Evolutionary conservation across 2,113 vertebrate species (phyloP), one percentile per base, ranked within the genome.

Genomic region (Gopherus flavomarginatus): DNA sequence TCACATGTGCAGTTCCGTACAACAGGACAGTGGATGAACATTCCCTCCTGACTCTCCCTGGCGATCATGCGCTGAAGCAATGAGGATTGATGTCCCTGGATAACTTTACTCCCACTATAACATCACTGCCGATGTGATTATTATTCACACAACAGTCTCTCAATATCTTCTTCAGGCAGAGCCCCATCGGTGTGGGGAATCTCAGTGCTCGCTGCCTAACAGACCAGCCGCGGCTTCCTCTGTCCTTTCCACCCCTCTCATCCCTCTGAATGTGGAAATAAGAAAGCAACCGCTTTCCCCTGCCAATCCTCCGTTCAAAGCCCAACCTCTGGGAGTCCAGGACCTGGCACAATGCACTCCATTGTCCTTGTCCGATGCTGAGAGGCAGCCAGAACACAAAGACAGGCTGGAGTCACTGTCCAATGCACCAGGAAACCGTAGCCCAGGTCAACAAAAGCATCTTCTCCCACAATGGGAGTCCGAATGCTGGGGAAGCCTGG

Each of bases 311-410:
- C 14, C 6, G 93, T 96, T 97, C 96, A 97, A 96, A 98, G 97
- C 93, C 86, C 11, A 16, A 42, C 56, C 50, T 54, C 47, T 81
- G 52, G 1, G 91, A 96, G 95, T 94, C 95, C 81, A 50, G 77
- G 88, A 6, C 42, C 92, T 65, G 92, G 88, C 93, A 98, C 98
- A 98, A 98, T 98, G 97, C 92, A 5, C 81, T 29, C 95, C 97
- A 96, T 98, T 98, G 98, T 98, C 98, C 97, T 17, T 13, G 3
- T 17, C 44, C 6, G 94, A 50, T 94, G 94, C n/a, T 21, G 89
- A 52, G 89, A 69, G 81, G 1, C 81, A 54, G 93, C 92, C 96
- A 2, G 72, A 87, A 94, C 92, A 92, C 94, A 81, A 72, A 95
- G 94, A 90, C 94, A 17, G n/a, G 79, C 91, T 56, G 92, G 86